Percentiles rank a stretch among this genome's conserved stretches.
Conservation (phyloP, 2,797 vertebrate species). For the Acestrorhynchus altus region DNA sequence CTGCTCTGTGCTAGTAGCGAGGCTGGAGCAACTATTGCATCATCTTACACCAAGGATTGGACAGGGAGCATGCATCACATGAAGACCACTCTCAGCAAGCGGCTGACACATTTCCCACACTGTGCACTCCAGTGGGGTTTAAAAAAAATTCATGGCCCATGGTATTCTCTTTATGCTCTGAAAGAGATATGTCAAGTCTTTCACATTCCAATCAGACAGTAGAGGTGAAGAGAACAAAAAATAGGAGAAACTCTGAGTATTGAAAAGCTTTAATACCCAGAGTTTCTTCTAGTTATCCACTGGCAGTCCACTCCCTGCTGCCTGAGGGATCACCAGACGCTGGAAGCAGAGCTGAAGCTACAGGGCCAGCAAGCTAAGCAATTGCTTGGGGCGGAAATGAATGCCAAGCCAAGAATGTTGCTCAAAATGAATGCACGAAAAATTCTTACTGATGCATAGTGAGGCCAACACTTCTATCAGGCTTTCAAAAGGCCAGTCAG, state of each 20-base stretch:
- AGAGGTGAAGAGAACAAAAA: slow-evolving; percentile 44
- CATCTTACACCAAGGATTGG: slow-evolving; percentile 65
- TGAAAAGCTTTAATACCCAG: neutral
- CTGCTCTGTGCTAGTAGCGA: slow-evolving; percentile 52
- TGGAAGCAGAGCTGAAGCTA: neutral
- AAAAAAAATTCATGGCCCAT: slow-evolving; percentile 25
- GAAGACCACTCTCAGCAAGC: slow-evolving; percentile 51
- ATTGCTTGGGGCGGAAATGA: neutral
- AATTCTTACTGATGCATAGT: neutral
- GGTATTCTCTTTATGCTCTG: slow-evolving; percentile 23
- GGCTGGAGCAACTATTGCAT: slow-evolving; percentile 68
- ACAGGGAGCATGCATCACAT: slow-evolving; percentile 53
- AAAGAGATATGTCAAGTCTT: slow-evolving; percentile 39
- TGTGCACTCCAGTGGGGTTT: slow-evolving; percentile 11
- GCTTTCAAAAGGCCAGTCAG: too few relatives aligned
- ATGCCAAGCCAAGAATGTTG: neutral
- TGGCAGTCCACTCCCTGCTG: slow-evolving; percentile 31
- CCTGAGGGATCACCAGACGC: neutral
- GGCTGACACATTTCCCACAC: slow-evolving; percentile 35
- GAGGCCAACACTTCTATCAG: too few relatives aligned
- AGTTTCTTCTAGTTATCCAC: neutral
- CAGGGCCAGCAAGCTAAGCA: neutral
- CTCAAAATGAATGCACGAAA: neutral
- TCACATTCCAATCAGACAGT: slow-evolving; percentile 21
- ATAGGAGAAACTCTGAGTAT: neutral